A percentile compares a stretch with the other conserved stretches of the same genome.
These are phyloP conservation scores for Cygnus atratus DNA, from an alignment of 2,113 vertebrate species.

Conservation along the genomic window DNA sequence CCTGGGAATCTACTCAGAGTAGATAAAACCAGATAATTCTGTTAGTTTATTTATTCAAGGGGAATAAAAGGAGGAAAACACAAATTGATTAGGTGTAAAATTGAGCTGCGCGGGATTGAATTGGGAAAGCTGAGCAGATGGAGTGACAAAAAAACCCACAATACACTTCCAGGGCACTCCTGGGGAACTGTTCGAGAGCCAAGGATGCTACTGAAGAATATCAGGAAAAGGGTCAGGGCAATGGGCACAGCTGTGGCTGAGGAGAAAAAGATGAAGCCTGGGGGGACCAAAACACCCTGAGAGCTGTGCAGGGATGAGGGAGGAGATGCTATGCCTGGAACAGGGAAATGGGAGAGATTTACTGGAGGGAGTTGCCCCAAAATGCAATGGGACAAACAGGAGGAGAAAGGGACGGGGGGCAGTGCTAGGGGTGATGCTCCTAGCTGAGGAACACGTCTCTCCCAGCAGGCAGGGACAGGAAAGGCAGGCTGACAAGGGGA, in stretches of 20 bases:
- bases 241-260: not conserved
- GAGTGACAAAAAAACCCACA: not conserved
- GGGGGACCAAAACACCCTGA: not conserved
- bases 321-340: not conserved
- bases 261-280: not conserved
- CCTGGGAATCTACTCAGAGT: not conserved
- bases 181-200: not conserved
- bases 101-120: not conserved
- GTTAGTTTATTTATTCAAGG: not conserved
- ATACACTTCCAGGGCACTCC: slow-evolving; percentile 6
- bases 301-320: not conserved
- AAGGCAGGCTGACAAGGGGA: not conserved
- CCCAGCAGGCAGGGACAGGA: not conserved
- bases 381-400: not conserved
- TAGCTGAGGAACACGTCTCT: not conserved
- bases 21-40: not conserved
- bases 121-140: slow-evolving; percentile 41
- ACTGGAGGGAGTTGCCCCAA: not conserved
- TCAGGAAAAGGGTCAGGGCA: not conserved
- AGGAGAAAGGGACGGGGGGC: not conserved
- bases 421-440: not conserved
- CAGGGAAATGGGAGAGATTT: not conserved
- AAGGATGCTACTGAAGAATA: not conserved
- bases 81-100: not conserved
- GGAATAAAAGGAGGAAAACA: not conserved